Conservation (phyloP, 2,888 invertebrate genomes). For the Acrobasis suavella region DNA sequence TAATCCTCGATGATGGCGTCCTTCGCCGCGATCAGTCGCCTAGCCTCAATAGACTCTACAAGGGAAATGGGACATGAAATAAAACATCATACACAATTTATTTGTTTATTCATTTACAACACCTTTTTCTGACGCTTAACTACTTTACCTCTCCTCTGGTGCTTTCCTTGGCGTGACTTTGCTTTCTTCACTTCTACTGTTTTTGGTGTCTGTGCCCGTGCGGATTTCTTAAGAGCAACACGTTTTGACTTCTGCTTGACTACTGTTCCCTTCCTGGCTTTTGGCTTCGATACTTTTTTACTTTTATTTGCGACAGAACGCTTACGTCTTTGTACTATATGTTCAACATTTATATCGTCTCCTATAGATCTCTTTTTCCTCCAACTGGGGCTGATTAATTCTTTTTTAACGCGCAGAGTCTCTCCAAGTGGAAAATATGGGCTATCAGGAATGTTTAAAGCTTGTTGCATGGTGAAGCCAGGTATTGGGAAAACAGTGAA, state of each 20-base stretch:
- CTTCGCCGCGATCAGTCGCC: conserved; percentile 59
- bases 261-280: conserved; percentile 4
- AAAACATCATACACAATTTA: conserved; percentile 26
- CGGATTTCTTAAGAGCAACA: not conserved
- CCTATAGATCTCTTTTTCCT: conserved; percentile 44
- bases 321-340: not conserved
- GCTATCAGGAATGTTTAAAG: conserved; percentile 45
- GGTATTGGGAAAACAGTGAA: conserved; percentile 56
- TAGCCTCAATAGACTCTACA: conserved; percentile 31
- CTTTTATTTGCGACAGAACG: not conserved
- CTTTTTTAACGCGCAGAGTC: conserved; percentile 54
- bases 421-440: conserved; percentile 46
- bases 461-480: conserved; percentile 12
- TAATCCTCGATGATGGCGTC: conserved; percentile 65
- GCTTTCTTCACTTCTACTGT: not conserved
- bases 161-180: not conserved
- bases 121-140: conserved; percentile 2
- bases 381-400: conserved; percentile 40
- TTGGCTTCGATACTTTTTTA: not conserved
- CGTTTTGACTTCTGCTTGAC: conserved; percentile 9
- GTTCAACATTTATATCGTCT: not conserved
- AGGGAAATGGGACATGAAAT: conserved; percentile 33
- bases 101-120: conserved; percentile 22
- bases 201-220: not conserved
- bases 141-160: conserved; percentile 5